Conservation (phyloP, 2,888 invertebrate genomes). For the Punctoribates punctum region DNA sequence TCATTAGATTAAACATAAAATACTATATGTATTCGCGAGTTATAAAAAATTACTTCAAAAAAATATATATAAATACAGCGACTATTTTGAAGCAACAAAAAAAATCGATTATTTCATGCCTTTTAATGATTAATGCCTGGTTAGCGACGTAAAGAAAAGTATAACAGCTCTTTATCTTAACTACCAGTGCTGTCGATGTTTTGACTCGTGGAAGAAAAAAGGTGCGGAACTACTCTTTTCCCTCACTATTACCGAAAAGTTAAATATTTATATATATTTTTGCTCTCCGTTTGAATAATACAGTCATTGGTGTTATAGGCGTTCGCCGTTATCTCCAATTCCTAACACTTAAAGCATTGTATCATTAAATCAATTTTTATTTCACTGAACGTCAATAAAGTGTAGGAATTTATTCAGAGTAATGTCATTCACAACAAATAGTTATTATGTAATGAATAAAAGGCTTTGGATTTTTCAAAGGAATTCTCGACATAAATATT, state of each 20-base stretch:
- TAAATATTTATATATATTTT: not conserved
- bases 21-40: no score
- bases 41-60: not conserved
- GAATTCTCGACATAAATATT: no score
- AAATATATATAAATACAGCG: not conserved
- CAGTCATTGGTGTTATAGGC: not conserved
- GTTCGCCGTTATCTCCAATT: not conserved
- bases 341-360: not conserved
- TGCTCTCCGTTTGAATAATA: not conserved
- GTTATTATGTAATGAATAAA: no score
- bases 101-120: slow-evolving; percentile 19
- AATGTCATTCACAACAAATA: no score
- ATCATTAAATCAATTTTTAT: slow-evolving; percentile 16
- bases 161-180: slow-evolving; percentile 34
- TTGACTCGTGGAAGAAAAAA: not conserved
- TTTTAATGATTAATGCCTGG: slow-evolving; percentile 34
- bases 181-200: not conserved
- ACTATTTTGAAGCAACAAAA: not conserved
- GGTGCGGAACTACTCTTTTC: not conserved
- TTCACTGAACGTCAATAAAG: not conserved
- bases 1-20: no score
- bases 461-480: no score
- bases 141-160: slow-evolving; percentile 6
- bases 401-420: no score
- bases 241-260: not conserved